Percentiles rank a stretch among this genome's conserved stretches.
phyloP scores from a whole-genome alignment of 2,888 invertebrate genomes.

The Latrodectus hesperus region DNA sequence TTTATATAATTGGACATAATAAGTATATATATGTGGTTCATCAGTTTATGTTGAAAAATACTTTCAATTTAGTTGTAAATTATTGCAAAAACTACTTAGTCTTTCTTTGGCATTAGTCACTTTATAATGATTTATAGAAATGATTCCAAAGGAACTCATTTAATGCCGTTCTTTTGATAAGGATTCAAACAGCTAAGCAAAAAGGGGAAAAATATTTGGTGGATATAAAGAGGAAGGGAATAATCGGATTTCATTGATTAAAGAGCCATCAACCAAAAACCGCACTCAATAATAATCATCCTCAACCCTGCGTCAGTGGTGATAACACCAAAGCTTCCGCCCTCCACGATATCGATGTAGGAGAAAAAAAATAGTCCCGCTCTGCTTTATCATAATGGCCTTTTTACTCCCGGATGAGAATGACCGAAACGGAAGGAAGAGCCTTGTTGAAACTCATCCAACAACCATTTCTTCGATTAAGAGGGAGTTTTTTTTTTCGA shows the following conservation, averaged over 20 bases:
- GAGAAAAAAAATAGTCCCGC: conserved; percentile 21
- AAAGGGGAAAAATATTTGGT: not conserved
- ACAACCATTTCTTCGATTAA: too few species aligned
- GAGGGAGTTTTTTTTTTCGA: too few species aligned
- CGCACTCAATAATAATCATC: conserved; percentile 31
- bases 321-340: conserved; percentile 25
- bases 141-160: conserved; percentile 2
- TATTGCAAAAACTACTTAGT: too few species aligned
- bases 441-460: not conserved
- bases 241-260: conserved; percentile 61
- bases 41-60: too few species aligned
- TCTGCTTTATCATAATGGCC: conserved; percentile 14
- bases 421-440: not conserved
- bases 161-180: not conserved
- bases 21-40: too few species aligned
- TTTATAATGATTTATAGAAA: not conserved
- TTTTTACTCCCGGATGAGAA: conserved; percentile 8
- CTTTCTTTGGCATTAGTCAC: too few species aligned
- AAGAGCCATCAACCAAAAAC: conserved; percentile 33
- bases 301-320: conserved; percentile 14
- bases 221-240: not conserved
- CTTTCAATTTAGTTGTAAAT: too few species aligned
- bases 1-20: too few species aligned
- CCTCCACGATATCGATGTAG: not conserved
- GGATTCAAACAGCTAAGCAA: not conserved